A percentile compares a stretch with the other conserved stretches of the same genome.
Conservation (phyloP, 2,797 vertebrate genomes). For the Streptopelia turtur region DNA sequence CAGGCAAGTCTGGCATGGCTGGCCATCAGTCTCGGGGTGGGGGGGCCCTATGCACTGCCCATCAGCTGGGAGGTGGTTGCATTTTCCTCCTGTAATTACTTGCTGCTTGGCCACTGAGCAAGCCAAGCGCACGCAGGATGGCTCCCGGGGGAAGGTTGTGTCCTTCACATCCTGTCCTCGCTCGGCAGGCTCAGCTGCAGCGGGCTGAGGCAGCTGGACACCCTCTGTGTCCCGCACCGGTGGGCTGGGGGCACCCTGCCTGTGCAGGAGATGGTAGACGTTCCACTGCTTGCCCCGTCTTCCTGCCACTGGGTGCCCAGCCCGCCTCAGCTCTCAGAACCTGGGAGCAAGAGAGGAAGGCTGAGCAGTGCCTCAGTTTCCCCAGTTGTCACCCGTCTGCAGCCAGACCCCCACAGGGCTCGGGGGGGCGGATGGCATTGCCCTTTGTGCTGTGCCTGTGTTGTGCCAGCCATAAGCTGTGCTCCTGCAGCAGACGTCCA, state of each 20-base stretch:
- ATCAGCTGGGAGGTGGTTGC: neutral
- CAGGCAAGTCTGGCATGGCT: neutral
- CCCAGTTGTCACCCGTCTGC: neutral
- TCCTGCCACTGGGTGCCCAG: neutral
- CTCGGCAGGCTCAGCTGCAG: neutral
- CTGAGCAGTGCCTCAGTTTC: neutral
- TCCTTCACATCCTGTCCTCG: neutral
- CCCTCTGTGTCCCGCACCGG: neutral
- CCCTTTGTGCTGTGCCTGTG: neutral
- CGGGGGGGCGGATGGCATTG: fast-evolving
- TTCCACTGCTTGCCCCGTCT: neutral
- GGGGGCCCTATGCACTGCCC: fast-evolving
- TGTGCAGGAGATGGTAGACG: fast-evolving
- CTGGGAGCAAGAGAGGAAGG: neutral
- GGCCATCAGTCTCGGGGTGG: fast-evolving
- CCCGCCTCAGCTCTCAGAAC: neutral
- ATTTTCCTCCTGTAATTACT: neutral
- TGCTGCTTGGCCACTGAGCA: fast-evolving
- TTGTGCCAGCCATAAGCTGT: neutral
- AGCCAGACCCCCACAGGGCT: neutral
- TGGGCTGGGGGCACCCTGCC: neutral
- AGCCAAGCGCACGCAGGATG: neutral
- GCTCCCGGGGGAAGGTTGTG: neutral
- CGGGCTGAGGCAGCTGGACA: neutral
- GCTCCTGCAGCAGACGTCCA: neutral